Percentiles rank a stretch among this genome's conserved stretches.
Evolutionary conservation across 2,888 invertebrate species (phyloP).

Genomic region (Sphaerophoria rueppellii): DNA sequence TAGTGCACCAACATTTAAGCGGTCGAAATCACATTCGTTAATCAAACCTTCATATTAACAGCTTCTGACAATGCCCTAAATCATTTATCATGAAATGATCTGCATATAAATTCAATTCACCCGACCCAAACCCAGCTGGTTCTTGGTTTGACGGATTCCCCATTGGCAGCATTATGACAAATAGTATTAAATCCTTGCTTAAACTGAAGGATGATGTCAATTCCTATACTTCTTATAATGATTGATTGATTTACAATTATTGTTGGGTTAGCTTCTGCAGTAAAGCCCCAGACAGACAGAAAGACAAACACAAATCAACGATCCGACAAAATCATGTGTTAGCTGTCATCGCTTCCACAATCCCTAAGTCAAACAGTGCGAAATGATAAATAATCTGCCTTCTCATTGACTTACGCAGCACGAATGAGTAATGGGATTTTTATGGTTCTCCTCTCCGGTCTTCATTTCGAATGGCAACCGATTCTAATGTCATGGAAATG

Average conservation of each 20-base stretch:
- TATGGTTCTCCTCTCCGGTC: conserved; percentile 49
- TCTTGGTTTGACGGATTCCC: conserved; percentile 2
- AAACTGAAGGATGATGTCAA: conserved; percentile 53
- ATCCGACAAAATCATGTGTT: conserved; percentile 44
- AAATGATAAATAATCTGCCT: conserved; percentile 66
- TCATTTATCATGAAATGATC: background rate
- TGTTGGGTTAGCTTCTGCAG: conserved; percentile 52
- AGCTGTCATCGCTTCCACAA: conserved; percentile 43
- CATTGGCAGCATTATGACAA: conserved; percentile 57
- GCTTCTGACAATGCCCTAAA: background rate
- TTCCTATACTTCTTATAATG: conserved; percentile 39
- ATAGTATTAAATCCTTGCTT: conserved; percentile 50
- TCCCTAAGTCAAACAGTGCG: conserved; percentile 25
- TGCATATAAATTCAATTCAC: background rate
- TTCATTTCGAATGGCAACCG: conserved; percentile 53
- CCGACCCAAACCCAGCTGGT: background rate
- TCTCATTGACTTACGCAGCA: conserved; percentile 62
- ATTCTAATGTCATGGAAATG: conserved; percentile 50
- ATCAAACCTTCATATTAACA: background rate
- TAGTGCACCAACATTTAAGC: too few relatives aligned
- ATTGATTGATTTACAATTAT: conserved; percentile 70
- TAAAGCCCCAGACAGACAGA: conserved; percentile 51
- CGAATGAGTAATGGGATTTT: conserved; percentile 59
- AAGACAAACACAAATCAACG: conserved; percentile 30
- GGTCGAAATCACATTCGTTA: too few relatives aligned